Percentiles rank a stretch among this genome's conserved stretches.
Conservation (phyloP, 1,140 invertebrate genomes). For the Dysdera silvatica region DNA sequence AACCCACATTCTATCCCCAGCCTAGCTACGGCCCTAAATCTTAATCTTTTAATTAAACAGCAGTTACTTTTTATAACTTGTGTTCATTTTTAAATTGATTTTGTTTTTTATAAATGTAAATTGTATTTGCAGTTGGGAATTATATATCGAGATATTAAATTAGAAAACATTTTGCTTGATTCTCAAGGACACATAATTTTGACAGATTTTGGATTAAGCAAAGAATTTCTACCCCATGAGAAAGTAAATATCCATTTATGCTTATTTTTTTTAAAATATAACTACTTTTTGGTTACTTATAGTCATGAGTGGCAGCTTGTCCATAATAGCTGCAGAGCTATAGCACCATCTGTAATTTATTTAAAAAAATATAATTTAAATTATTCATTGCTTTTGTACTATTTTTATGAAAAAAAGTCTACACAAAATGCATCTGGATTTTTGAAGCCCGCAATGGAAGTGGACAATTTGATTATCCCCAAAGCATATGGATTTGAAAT, state of each 20-base stretch:
- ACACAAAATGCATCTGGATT: too few relatives aligned
- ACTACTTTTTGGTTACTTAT: neutral
- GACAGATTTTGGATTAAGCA: constrained; percentile 86
- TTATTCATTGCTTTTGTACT: too few relatives aligned
- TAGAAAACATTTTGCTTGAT: constrained; percentile 79
- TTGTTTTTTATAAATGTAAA: neutral
- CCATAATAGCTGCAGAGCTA: too few relatives aligned
- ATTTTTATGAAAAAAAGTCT: too few relatives aligned
- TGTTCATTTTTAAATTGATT: neutral
- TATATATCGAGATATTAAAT: constrained; percentile 91
- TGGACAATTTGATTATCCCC: too few relatives aligned
- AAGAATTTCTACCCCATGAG: constrained; percentile 68
- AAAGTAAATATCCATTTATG: constrained; percentile 42
- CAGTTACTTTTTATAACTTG: neutral
- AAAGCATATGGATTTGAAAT: too few relatives aligned
- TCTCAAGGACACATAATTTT: constrained; percentile 79
- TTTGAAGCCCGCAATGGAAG: too few relatives aligned
- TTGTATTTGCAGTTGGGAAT: constrained; percentile 63
- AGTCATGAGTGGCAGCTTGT: too few relatives aligned
- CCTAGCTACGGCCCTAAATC: neutral
- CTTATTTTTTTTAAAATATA: neutral
- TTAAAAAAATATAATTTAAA: too few relatives aligned
- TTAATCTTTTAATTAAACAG: neutral
- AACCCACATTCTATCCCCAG: too few relatives aligned
- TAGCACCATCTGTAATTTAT: too few relatives aligned